Evolutionary conservation across 1,140 invertebrate genomes (phyloP).

Genomic region (Neotoxoptera formosana): DNA sequence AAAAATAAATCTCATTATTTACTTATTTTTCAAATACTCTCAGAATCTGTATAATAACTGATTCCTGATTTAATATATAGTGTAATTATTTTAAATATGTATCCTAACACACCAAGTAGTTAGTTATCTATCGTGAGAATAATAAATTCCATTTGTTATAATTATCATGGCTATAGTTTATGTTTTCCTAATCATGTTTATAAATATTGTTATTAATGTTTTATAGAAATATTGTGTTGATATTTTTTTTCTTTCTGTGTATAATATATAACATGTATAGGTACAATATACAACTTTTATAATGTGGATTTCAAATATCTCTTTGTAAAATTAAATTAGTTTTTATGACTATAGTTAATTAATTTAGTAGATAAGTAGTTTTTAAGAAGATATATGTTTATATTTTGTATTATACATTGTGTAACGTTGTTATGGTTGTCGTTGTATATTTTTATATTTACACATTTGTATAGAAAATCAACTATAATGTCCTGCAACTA

Average conservation of each 20-base stretch:
- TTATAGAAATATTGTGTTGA: background rate
- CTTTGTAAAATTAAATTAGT: background rate
- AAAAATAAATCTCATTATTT: too few species aligned
- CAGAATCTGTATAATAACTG: too few species aligned
- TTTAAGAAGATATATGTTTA: background rate
- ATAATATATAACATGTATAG: background rate
- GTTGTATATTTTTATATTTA: background rate
- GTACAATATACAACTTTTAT: background rate
- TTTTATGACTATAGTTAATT: background rate
- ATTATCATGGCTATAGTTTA: background rate
- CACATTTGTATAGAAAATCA: background rate
- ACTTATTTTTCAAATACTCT: background rate
- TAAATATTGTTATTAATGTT: background rate
- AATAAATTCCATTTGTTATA: background rate
- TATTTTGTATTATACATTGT: background rate
- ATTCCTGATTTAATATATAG: too few species aligned
- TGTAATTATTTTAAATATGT: too few species aligned
- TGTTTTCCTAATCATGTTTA: too few species aligned
- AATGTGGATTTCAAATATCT: background rate
- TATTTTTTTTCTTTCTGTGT: background rate
- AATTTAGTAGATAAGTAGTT: background rate
- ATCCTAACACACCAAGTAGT: too few species aligned
- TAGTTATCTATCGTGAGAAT: background rate
- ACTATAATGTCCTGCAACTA: background rate
- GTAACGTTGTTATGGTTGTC: background rate